Percentiles rank a stretch among this genome's conserved stretches.
These are phyloP conservation scores for Paracanthobrama guichenoti DNA, from an alignment of 2,113 vertebrate species.

Conservation along the genomic window DNA sequence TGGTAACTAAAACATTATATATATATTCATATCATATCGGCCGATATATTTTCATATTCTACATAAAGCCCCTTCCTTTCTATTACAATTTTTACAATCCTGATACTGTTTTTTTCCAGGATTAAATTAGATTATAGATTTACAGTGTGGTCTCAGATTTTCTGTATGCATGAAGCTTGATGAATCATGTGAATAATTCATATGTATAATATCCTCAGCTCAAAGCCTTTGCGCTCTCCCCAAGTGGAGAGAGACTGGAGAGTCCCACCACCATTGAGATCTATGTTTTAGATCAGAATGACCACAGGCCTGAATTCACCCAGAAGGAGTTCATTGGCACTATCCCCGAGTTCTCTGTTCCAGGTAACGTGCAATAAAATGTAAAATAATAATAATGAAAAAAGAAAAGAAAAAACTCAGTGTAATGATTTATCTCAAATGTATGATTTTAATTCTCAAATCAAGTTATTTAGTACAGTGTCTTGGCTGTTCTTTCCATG, in stretches of 20 bases:
- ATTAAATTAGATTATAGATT: not conserved
- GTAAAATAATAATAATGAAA: too few relatives aligned
- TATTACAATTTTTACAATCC: not conserved
- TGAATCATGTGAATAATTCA: conserved; percentile 10
- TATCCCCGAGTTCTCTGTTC: conserved; percentile 85
- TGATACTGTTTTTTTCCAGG: not conserved
- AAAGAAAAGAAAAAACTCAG: not conserved
- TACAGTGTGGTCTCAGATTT: not conserved
- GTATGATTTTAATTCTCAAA: not conserved
- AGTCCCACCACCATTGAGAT: conserved; percentile 95
- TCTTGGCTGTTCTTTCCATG: not conserved
- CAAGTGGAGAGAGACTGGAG: conserved; percentile 86
- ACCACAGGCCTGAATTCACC: conserved; percentile 88
- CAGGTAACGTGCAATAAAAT: conserved; percentile 77
- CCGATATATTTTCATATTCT: too few relatives aligned
- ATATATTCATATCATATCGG: too few relatives aligned
- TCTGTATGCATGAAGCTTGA: not conserved
- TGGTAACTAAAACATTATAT: too few relatives aligned
- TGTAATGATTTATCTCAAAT: not conserved
- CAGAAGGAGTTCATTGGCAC: conserved; percentile 76
- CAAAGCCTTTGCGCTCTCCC: conserved; percentile 89
- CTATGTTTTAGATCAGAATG: conserved; percentile 94
- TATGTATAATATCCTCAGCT: conserved; percentile 74
- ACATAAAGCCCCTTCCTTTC: not conserved
- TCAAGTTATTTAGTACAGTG: not conserved